Percentiles rank a stretch among this genome's conserved stretches.
Evolutionary conservation across 2,888 invertebrate species (phyloP).

Genomic region (Latrodectus elegans): DNA sequence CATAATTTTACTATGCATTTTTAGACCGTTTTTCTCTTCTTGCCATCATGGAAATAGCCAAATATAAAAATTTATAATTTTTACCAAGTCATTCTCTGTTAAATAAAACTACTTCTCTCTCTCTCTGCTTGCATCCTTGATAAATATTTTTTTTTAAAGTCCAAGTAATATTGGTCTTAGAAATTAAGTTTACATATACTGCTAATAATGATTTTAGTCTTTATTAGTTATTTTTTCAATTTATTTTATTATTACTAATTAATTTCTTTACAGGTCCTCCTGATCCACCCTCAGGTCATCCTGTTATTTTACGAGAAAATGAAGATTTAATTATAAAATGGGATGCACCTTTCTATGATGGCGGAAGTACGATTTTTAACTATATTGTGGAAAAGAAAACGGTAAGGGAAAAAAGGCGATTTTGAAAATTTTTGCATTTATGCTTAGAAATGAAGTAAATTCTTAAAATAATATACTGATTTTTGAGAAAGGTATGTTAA

Average conservation of each 20-base stretch:
- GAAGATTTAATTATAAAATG: conserved; percentile 86
- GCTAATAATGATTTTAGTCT: too few species aligned
- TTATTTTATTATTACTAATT: not conserved
- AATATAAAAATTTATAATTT: too few species aligned
- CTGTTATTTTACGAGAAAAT: conserved; percentile 84
- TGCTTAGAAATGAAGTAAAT: not conserved
- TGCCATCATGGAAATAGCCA: too few species aligned
- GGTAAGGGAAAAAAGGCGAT: conserved; percentile 75
- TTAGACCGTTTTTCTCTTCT: too few species aligned
- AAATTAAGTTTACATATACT: too few species aligned
- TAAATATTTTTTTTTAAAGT: too few species aligned
- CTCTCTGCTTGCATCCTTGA: too few species aligned
- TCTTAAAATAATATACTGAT: not conserved
- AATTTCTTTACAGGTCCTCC: conserved; percentile 82
- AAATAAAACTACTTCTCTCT: too few species aligned
- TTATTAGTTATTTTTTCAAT: too few species aligned
- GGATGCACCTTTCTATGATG: conserved; percentile 87
- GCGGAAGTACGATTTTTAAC: conserved; percentile 85
- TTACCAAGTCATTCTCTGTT: too few species aligned
- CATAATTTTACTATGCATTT: too few species aligned
- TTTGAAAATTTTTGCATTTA: not conserved
- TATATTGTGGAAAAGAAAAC: conserved; percentile 87
- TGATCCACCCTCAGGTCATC: conserved; percentile 83
- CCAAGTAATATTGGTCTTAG: too few species aligned
- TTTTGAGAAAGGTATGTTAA: not conserved